Percentiles rank a stretch among this genome's conserved stretches.
Evolutionary conservation across 2,113 vertebrate genomes (phyloP).

Genomic region (Piaya cayana): DNA sequence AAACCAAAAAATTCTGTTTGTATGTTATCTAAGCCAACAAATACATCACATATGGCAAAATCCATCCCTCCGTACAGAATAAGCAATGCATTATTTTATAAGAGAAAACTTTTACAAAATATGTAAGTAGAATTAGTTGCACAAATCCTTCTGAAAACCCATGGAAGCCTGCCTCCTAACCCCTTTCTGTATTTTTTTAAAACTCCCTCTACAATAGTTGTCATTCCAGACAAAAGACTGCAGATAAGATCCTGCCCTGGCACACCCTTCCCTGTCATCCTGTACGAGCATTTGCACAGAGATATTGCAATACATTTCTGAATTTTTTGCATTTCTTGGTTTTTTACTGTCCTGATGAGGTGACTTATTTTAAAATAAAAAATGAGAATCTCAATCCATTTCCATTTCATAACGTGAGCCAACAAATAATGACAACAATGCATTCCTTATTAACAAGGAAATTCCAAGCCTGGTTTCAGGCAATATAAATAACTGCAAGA

Average conservation of each 20-base stretch:
- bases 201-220: not conserved
- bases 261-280: not conserved
- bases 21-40: not conserved
- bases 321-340: not conserved
- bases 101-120: not conserved
- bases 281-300: not conserved
- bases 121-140: not conserved
- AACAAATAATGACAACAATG: not conserved
- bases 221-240: not conserved
- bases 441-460: not conserved
- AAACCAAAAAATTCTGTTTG: not conserved
- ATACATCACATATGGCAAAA: not conserved
- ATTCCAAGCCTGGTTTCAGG: not conserved
- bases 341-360: not conserved
- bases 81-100: not conserved
- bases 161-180: not conserved
- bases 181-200: not conserved
- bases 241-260: not conserved
- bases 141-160: not conserved
- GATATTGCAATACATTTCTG: not conserved
- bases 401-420: not conserved
- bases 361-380: conserved; percentile 1
- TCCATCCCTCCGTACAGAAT: not conserved
- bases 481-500: not conserved
- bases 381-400: not conserved